These are phyloP conservation scores for Chitala chitala DNA, from an alignment of 2,113 vertebrate species.

Conservation along the genomic window DNA sequence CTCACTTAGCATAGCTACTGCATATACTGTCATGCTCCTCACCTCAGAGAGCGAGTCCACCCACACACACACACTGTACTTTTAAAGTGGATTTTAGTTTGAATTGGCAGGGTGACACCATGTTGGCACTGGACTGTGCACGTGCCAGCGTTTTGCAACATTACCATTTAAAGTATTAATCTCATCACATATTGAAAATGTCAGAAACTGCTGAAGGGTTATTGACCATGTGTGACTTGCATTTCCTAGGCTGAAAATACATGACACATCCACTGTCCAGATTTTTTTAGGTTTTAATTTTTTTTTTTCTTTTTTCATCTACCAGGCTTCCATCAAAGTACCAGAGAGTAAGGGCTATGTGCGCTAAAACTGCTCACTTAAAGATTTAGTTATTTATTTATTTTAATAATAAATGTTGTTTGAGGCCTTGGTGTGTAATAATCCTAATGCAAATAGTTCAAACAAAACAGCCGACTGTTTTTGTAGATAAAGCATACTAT, in stretches of 20 bases:
- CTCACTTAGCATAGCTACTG: too few relatives aligned
- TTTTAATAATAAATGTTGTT: not conserved
- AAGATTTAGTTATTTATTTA: not conserved
- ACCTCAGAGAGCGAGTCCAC: not conserved
- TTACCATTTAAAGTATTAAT: not conserved
- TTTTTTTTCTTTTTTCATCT: not conserved
- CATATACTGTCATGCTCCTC: too few relatives aligned
- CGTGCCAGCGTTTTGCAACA: not conserved
- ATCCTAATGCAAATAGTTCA: not conserved
- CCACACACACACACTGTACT: not conserved
- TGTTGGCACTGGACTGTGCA: not conserved
- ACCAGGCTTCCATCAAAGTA: not conserved
- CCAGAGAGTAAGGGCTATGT: not conserved
- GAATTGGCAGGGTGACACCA: too few relatives aligned
- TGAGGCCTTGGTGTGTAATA: not conserved
- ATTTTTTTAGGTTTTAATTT: too few relatives aligned
- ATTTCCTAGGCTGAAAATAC: constrained; percentile 8
- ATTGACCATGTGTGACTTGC: not conserved
- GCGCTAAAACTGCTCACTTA: not conserved
- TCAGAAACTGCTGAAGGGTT: not conserved
- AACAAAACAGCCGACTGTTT: too few relatives aligned
- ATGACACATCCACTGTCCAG: constrained; percentile 8
- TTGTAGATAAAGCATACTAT: too few relatives aligned
- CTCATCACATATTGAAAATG: not conserved
- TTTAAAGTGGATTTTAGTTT: too few relatives aligned